Evolutionary conservation across 2,888 invertebrate genomes (phyloP).

Genomic region (Epistrophella euchroma): DNA sequence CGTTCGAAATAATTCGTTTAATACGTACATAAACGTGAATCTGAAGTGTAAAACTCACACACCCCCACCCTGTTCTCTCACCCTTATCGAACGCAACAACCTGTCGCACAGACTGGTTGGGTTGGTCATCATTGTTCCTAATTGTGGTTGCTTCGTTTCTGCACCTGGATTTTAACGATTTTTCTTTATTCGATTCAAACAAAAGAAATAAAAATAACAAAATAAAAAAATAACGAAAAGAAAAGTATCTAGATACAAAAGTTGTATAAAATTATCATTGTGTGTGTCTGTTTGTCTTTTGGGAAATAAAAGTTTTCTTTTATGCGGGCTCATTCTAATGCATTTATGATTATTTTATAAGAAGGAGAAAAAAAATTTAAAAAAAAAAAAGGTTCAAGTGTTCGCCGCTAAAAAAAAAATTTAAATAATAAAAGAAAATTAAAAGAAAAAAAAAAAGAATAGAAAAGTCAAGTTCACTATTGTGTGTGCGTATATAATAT

Average conservation of each 20-base stretch:
- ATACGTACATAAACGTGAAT: constrained; percentile 29
- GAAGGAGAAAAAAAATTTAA: constrained; percentile 19
- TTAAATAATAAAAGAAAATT: not conserved
- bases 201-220: constrained; percentile 29
- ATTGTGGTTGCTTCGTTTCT: constrained; percentile 40
- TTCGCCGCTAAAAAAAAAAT: constrained; percentile 5
- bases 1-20: constrained; percentile 27
- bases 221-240: constrained; percentile 19
- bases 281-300: constrained; percentile 5
- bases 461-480: constrained; percentile 19
- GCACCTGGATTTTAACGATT: constrained; percentile 72
- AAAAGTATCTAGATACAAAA: constrained; percentile 32
- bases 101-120: constrained; percentile 53
- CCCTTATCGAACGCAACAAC: constrained; percentile 56
- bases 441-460: not conserved
- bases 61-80: not conserved
- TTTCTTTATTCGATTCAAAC: constrained; percentile 36
- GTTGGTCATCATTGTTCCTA: constrained; percentile 46
- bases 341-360: constrained; percentile 31
- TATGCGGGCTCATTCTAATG: constrained; percentile 28
- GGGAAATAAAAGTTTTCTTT: constrained; percentile 23
- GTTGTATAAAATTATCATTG: not conserved
- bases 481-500: constrained; percentile 33
- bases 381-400: constrained; percentile 24
- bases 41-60: constrained; percentile 15